phyloP scores from a whole-genome alignment of 2,888 invertebrate species.

The Archips xylosteana region DNA sequence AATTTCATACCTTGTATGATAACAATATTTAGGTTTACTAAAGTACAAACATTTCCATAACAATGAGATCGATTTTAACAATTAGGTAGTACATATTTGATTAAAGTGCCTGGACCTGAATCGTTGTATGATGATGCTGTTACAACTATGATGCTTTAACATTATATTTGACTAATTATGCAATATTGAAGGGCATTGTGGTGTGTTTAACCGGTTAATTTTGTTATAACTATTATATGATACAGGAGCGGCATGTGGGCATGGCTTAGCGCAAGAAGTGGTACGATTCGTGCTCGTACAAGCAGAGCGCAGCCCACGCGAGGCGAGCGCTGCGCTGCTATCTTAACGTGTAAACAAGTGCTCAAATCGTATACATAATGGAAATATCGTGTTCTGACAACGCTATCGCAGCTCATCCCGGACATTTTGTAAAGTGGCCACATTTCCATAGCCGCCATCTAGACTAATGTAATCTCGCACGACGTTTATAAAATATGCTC shows the following conservation, averaged over 20 bases:
- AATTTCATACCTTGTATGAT: conserved; percentile 85
- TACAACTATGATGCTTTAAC: conserved; percentile 31
- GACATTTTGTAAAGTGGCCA: conserved; percentile 84
- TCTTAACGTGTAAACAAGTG: conserved; percentile 84
- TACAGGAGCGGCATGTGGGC: conserved; percentile 49
- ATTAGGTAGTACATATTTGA: conserved; percentile 58
- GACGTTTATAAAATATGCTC: conserved; percentile 66
- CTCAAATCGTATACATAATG: conserved; percentile 86
- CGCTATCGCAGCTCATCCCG: conserved; percentile 84
- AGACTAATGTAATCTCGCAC: conserved; percentile 59
- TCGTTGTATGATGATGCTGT: conserved; percentile 64
- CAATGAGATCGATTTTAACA: conserved; percentile 83
- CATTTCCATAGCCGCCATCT: conserved; percentile 70
- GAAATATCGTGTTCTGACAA: conserved; percentile 85
- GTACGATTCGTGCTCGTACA: conserved; percentile 44
- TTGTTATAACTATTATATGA: conserved; percentile 23
- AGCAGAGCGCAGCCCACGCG: conserved; percentile 38
- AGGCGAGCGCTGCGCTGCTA: conserved; percentile 67
- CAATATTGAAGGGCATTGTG: conserved; percentile 4
- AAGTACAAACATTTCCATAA: conserved; percentile 78
- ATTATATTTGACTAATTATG: conserved; percentile 28
- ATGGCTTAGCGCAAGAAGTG: conserved; percentile 66
- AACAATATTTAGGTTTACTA: conserved; percentile 79
- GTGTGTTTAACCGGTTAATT: background rate
- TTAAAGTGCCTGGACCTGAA: conserved; percentile 66